Conservation (phyloP, 2,797 vertebrate species). For the Moxostoma hubbsi region DNA sequence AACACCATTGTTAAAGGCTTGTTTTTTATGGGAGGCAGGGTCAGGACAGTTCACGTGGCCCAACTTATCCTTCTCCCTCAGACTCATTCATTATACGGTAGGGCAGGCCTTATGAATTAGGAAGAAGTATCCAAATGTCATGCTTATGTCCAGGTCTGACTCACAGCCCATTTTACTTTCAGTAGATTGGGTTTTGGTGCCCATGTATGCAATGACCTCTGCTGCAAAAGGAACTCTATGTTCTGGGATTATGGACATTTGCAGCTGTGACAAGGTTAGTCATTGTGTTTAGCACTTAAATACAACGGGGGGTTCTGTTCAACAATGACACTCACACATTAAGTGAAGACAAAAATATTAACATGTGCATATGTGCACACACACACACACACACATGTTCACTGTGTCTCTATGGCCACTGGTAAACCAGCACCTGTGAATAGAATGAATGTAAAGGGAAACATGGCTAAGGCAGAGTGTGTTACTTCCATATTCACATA, state of each 20-base stretch:
- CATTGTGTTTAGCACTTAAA: conserved; percentile 35
- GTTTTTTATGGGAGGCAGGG: conserved; percentile 17
- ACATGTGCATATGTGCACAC: neutral
- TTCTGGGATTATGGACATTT: neutral
- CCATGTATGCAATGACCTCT: conserved; percentile 7
- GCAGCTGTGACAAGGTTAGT: conserved; percentile 35
- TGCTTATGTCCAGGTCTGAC: conserved; percentile 21
- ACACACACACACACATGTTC: neutral
- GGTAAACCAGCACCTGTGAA: conserved; percentile 33
- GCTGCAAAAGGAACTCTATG: conserved; percentile 19
- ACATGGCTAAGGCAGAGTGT: conserved; percentile 16
- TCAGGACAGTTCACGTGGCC: conserved; percentile 9
- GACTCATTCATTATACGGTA: neutral
- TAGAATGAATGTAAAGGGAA: conserved; percentile 19
- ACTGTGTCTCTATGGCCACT: neutral
- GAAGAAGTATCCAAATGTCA: neutral
- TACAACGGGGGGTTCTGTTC: conserved; percentile 18
- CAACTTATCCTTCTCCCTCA: neutral
- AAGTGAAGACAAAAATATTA: conserved; percentile 20
- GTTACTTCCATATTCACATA: conserved; percentile 28
- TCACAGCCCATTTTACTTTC: conserved; percentile 26
- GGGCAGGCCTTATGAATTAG: neutral
- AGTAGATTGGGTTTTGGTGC: conserved; percentile 24
- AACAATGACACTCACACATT: conserved; percentile 25
- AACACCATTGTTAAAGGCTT: conserved; percentile 14